Evolutionary conservation across 1,140 invertebrate genomes (phyloP), one percentile per base, ranked within the genome.

Genomic region (Meloidogyne floridensis): DNA sequence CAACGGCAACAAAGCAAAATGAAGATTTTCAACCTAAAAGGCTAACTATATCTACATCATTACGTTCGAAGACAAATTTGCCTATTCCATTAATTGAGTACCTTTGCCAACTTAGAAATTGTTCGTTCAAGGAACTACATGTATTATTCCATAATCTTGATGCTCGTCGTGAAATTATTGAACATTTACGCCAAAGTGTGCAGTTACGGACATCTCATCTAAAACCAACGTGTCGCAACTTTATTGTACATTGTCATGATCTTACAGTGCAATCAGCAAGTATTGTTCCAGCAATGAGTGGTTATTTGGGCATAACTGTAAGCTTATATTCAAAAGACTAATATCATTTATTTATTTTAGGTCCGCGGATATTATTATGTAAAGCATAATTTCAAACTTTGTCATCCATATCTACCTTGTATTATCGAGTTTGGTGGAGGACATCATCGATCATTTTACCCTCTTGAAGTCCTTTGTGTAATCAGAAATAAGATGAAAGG

Each of bases 1-100:
- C 72, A 88, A 86, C 13, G 73, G 84, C 10, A 87, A 43, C 13
- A 70, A 72, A 4, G 83, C 82, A 51, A 5, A 53, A 5, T 53
- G 9, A 53, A 53, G 9, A 53, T 53, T 9, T 53, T 5, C 4
- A 53, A 53, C 51, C 51, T 53, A 4, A 4, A 53, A n/a, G n/a
- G n/a, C 9, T 53, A 53, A 5, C 51, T 53, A 53, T 9, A 53
- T 5, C 51, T 53, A 53, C 9, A 53, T 5, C 51, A 53, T 5
- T 5, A 5, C 4, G 4, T 20, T 9, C 72, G 5, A 53, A 2
- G 18, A 43, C 73, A 5, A 15, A 75, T n/a, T 3, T 18, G 10
- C 42, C 53, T 47, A 53, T 74, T 51, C 10, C 74, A 6, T 56
- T 75, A 9, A 10, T 75, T n/a, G 74, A 75, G 0, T 20, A 75